Evolutionary conservation across 2,113 vertebrate species (phyloP), one percentile per base, ranked within the genome.

Genomic region (Osmerus eperlanus): DNA sequence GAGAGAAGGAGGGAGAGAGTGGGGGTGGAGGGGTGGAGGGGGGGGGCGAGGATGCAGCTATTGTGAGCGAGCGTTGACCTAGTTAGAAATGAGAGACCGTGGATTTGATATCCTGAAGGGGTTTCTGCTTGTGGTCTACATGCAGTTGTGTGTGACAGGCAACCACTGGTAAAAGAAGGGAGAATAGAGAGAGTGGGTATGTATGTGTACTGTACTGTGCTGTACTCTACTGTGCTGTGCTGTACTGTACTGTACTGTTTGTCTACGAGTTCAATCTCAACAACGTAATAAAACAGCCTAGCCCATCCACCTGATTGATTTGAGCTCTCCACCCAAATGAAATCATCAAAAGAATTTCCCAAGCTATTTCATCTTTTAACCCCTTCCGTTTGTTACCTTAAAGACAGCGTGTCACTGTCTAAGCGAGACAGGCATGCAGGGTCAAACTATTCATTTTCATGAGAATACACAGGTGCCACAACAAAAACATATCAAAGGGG

Each of bases 11-110:
- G 62, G 60, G 15, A 65, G 29, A 60, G 66, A 59, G 66, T 32
- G 76, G 69, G 54, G 23, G 23, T 59, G 23, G 3, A 59, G n/a
- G 11, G 19, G 3, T 3, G 2, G 19, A 23, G 58, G 8, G 23
- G 77, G 65, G 56, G 54, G 14, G 70, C 56, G 62, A 72, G 71
- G 71, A 76, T 74, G 70, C 25, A 63, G 80, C 78, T 79, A 81
- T 67, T 81, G 81, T 81, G 76, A 84, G 81, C 72, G 73, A 83
- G 69, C 72, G 75, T 78, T 89, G 88, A 89, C 88, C 89, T 86
- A 91, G 85, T 87, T 88, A 85, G 79, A 84, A 87, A 85, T n/a
- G 67, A 72, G 75, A 75, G 83, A 74, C 76, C 83, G 69, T 47
- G 74, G 83, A 84, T 84, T 82, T 77, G 81, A 85, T 83, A 81